phyloP scores from a whole-genome alignment of 2,888 invertebrate genomes.

The Spodoptera littoralis region DNA sequence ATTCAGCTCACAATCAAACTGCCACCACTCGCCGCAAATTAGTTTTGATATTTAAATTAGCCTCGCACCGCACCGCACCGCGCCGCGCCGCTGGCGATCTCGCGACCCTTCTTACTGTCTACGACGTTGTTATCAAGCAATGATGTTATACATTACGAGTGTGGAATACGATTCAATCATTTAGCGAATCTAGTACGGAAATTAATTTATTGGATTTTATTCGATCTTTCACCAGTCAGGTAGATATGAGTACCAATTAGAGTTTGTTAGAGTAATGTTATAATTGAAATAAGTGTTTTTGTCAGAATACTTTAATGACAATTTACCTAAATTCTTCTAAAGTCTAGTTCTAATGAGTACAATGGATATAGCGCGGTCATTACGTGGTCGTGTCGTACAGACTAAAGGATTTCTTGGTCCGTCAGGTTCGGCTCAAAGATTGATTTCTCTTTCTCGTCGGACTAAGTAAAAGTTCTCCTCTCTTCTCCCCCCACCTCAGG shows the following conservation, averaged over 20 bases:
- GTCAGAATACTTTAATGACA: too few species aligned
- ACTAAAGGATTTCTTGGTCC: slow-evolving; percentile 60
- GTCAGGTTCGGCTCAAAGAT: slow-evolving; percentile 79
- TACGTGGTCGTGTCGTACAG: slow-evolving; percentile 60
- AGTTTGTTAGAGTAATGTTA: too few species aligned
- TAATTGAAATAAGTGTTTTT: too few species aligned
- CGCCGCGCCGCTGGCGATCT: slow-evolving; percentile 66
- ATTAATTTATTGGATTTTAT: neutral
- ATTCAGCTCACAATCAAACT: slow-evolving; percentile 81
- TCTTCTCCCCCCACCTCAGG: slow-evolving; percentile 41
- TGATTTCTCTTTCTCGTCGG: slow-evolving; percentile 82
- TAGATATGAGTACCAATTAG: too few species aligned
- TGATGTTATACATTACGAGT: neutral
- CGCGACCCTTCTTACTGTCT: slow-evolving; percentile 58
- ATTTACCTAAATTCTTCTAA: too few species aligned
- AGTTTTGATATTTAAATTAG: slow-evolving; percentile 88
- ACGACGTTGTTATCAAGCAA: slow-evolving; percentile 23
- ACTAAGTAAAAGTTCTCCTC: slow-evolving; percentile 70
- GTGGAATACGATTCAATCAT: too few species aligned
- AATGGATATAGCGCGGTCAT: too few species aligned
- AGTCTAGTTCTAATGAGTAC: too few species aligned
- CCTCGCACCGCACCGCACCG: slow-evolving; percentile 46
- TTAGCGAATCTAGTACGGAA: neutral
- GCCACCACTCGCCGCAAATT: slow-evolving; percentile 81
- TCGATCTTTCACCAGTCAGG: too few species aligned